Conservation (phyloP, 92 coral and sea anemone species). For the Phymanthus crucifer region DNA sequence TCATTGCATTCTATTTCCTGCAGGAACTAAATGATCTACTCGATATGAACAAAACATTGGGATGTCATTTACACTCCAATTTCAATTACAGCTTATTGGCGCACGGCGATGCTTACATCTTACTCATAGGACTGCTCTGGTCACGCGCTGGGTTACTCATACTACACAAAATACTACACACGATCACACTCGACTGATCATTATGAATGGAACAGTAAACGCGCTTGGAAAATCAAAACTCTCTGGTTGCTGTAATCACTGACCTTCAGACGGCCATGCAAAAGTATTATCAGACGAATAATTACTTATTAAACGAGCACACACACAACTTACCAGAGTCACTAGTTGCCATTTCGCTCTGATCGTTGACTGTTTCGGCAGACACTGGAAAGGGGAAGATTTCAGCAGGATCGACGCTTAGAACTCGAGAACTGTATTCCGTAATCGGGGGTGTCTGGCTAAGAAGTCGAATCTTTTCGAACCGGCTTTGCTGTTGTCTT, state of each 20-base stretch:
- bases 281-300: slow-evolving; percentile 18
- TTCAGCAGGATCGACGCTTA: slow-evolving; percentile 95
- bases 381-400: slow-evolving; percentile 92
- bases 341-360: slow-evolving; percentile 51
- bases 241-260: not conserved
- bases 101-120: not conserved
- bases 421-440: slow-evolving; percentile 82
- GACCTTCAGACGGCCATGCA: not conserved
- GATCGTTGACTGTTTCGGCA: slow-evolving; percentile 60
- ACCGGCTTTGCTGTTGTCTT: slow-evolving; percentile 47
- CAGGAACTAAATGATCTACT: slow-evolving; percentile 26
- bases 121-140: not conserved
- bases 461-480: slow-evolving; percentile 78
- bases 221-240: not conserved
- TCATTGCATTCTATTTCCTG: slow-evolving; percentile 6
- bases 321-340: slow-evolving; percentile 75
- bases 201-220: not conserved
- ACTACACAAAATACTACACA: slow-evolving; percentile 2
- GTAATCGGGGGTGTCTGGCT: slow-evolving; percentile 92
- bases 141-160: not conserved
- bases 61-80: slow-evolving; percentile 26
- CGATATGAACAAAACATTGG: slow-evolving; percentile 6
- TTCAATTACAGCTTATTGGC: slow-evolving; percentile 13
- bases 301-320: slow-evolving; percentile 53
- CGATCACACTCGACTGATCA: not conserved